phyloP scores from a whole-genome alignment of 1,140 invertebrate species.

The Brevipalpus yothersi region DNA sequence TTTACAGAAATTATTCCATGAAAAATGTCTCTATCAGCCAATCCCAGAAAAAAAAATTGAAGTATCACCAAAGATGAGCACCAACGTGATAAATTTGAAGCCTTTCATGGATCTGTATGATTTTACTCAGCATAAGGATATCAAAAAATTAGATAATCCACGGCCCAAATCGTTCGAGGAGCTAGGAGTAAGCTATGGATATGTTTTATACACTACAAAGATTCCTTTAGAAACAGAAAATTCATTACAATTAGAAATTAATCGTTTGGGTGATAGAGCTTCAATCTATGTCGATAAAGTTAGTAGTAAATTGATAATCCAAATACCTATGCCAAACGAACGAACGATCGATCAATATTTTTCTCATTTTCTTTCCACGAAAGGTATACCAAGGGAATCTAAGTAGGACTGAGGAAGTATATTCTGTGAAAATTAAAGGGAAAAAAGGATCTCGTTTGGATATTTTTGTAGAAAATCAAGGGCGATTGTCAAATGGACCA shows the following conservation, averaged over 20 bases:
- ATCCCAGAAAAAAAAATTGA: slow-evolving; percentile 5
- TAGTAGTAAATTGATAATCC: background rate
- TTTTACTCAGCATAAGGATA: background rate
- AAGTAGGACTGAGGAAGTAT: background rate
- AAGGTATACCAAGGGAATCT: background rate
- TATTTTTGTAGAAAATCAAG: background rate
- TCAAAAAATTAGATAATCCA: background rate
- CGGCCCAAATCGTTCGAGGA: slow-evolving; percentile 6
- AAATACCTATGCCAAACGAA: background rate
- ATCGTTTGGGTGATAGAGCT: slow-evolving; percentile 37
- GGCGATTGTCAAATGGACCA: background rate
- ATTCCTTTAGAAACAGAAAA: slow-evolving; percentile 25
- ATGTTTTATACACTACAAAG: slow-evolving; percentile 41
- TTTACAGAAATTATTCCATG: slow-evolving; percentile 19
- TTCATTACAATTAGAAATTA: slow-evolving; percentile 28
- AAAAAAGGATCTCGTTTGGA: background rate
- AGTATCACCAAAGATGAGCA: background rate
- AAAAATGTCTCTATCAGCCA: slow-evolving; percentile 10
- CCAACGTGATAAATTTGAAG: background rate
- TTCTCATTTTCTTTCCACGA: background rate
- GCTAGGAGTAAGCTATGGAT: slow-evolving; percentile 23
- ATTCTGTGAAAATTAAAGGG: background rate
- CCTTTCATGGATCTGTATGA: background rate
- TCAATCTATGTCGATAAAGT: slow-evolving; percentile 42
- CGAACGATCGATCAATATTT: background rate